Percentiles rank a stretch among this genome's conserved stretches.
phyloP scores from a whole-genome alignment of 2,888 invertebrate species.

The Axea sp. region DNA sequence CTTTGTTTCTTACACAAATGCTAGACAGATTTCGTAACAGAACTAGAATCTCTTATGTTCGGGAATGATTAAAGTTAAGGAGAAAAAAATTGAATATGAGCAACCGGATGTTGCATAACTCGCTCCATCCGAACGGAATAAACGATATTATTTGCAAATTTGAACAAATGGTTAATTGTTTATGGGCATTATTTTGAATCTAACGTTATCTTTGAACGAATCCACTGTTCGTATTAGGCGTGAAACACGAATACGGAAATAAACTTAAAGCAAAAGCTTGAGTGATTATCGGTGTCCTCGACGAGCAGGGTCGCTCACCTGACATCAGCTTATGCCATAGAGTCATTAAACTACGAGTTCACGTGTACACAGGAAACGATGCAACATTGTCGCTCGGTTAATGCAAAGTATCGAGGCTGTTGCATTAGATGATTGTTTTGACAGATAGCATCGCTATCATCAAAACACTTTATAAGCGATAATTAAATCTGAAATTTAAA shows the following conservation, averaged over 20 bases:
- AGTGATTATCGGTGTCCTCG: slow-evolving; percentile 67
- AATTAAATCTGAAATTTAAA: too few relatives aligned
- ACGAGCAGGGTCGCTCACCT: slow-evolving; percentile 72
- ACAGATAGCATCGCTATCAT: too few relatives aligned
- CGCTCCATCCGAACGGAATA: background rate
- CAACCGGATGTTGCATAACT: slow-evolving; percentile 19
- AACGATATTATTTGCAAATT: slow-evolving; percentile 5
- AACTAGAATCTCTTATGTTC: slow-evolving; percentile 16
- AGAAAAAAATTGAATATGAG: slow-evolving; percentile 3
- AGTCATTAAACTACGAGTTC: slow-evolving; percentile 68
- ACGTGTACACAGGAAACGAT: slow-evolving; percentile 64
- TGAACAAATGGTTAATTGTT: slow-evolving; percentile 8
- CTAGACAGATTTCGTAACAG: slow-evolving; percentile 39
- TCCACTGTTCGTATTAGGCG: slow-evolving; percentile 24
- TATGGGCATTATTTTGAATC: background rate
- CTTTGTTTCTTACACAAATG: slow-evolving; percentile 15
- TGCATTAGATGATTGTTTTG: too few relatives aligned
- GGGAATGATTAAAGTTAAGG: slow-evolving; percentile 13
- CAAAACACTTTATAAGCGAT: too few relatives aligned
- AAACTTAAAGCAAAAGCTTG: slow-evolving; percentile 42
- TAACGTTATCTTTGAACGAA: slow-evolving; percentile 17
- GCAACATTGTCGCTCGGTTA: slow-evolving; percentile 38
- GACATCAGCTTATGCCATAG: slow-evolving; percentile 67
- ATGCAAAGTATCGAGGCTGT: slow-evolving; percentile 31
- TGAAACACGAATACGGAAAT: slow-evolving; percentile 46